Percentiles rank a stretch among this genome's conserved stretches.
These are phyloP conservation scores for Xiphorhynchus erythropygius DNA, from an alignment of 2,797 vertebrate genomes.

Conservation along the genomic window DNA sequence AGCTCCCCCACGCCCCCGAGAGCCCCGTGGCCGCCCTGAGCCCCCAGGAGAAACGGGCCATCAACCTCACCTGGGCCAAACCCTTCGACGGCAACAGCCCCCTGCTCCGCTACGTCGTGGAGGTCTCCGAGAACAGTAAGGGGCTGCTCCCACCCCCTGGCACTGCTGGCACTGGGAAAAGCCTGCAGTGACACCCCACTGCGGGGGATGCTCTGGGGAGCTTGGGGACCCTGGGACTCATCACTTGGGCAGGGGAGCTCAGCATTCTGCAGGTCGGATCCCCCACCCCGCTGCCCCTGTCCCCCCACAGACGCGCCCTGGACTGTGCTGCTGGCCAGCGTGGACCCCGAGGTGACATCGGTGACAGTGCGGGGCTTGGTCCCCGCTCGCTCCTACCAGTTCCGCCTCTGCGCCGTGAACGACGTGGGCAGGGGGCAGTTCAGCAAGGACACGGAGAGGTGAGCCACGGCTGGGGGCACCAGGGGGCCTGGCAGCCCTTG, in stretches of 20 bases:
- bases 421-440: conserved; percentile 95
- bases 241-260: not conserved
- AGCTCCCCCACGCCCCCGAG: conserved; percentile 92
- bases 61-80: conserved; percentile 93
- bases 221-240: rapidly evolving
- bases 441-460: conserved; percentile 96
- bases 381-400: conserved; percentile 94
- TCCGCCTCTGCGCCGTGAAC: conserved; percentile 93
- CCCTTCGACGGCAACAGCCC: conserved; percentile 97
- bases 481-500: rapidly evolving
- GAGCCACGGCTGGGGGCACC: not conserved
- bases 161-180: rapidly evolving
- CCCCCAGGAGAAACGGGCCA: conserved; percentile 84
- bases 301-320: conserved; percentile 86
- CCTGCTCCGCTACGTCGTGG: conserved; percentile 89
- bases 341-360: conserved; percentile 85
- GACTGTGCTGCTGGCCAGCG: conserved; percentile 88
- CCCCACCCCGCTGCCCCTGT: not conserved
- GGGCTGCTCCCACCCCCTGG: not conserved
- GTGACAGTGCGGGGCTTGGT: conserved; percentile 88
- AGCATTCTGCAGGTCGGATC: not conserved
- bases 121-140: conserved; percentile 98
- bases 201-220: not conserved
- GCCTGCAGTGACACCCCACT: rapidly evolving
- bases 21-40: conserved; percentile 86